Conservation (phyloP, 2,888 invertebrate species). For the Orthonychiurus folsomi region DNA sequence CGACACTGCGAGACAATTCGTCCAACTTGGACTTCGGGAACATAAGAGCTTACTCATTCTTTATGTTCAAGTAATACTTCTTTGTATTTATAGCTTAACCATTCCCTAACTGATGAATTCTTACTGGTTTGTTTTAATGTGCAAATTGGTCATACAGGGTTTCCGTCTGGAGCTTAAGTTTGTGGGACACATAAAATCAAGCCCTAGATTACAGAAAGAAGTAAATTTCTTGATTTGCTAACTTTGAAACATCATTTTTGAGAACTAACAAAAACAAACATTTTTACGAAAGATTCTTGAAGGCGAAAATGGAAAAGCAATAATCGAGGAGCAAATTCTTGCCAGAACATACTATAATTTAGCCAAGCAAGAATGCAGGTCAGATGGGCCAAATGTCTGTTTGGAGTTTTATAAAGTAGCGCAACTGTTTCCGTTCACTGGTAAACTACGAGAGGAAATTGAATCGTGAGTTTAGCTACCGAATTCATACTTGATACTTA, state of each 20-base stretch:
- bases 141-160: too few species aligned
- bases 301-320: not conserved
- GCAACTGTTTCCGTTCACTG: not conserved
- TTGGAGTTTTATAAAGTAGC: not conserved
- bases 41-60: slow-evolving; percentile 14
- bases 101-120: too few species aligned
- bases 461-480: not conserved
- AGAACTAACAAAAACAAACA: too few species aligned
- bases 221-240: slow-evolving; percentile 1
- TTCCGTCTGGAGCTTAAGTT: not conserved
- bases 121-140: too few species aligned
- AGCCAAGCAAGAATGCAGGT: slow-evolving; percentile 1
- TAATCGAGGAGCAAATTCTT: not conserved
- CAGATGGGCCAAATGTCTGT: not conserved
- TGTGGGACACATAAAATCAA: not conserved
- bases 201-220: not conserved
- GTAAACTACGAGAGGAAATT: not conserved
- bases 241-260: not conserved
- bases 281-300: not conserved
- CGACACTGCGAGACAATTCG: slow-evolving; percentile 17
- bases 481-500: not conserved
- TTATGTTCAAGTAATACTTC: slow-evolving; percentile 18
- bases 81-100: too few species aligned
- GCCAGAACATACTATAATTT: not conserved
- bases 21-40: slow-evolving; percentile 18